Percentiles rank a stretch among this genome's conserved stretches.
Evolutionary conservation across 2,113 vertebrate genomes (phyloP).

Genomic region (Thamnaconus septentrionalis): DNA sequence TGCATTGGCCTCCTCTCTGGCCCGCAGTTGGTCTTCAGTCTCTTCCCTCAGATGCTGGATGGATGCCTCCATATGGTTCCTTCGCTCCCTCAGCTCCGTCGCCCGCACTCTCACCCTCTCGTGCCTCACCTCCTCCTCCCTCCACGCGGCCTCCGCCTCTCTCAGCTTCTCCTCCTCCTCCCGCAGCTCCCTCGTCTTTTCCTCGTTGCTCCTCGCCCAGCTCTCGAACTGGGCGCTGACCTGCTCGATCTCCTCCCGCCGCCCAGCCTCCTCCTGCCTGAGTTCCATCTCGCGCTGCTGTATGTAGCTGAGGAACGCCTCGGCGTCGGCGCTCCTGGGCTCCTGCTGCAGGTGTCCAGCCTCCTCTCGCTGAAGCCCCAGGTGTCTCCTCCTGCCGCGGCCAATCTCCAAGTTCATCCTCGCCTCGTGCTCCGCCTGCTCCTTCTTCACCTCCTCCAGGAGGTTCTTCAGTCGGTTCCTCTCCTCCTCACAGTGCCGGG

Average conservation of each 20-base stretch:
- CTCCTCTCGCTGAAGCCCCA: conserved; percentile 54
- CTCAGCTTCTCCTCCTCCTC: conserved; percentile 42
- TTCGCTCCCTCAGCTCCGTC: conserved; percentile 19
- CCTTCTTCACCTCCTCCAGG: conserved; percentile 33
- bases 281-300: conserved; percentile 13
- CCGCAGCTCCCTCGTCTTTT: conserved; percentile 52
- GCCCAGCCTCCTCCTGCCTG: conserved; percentile 13
- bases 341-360: conserved; percentile 24
- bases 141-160: conserved; percentile 43
- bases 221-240: conserved; percentile 8
- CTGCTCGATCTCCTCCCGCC: conserved; percentile 18
- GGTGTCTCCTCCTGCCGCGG: conserved; percentile 20
- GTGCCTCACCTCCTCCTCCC: conserved; percentile 19
- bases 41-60: conserved; percentile 33
- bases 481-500: conserved; percentile 40
- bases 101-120: conserved; percentile 20
- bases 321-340: conserved; percentile 13
- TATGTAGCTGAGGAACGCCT: conserved; percentile 28
- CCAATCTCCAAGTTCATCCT: conserved; percentile 33
- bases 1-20: conserved; percentile 45
- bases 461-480: conserved; percentile 12
- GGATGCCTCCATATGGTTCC: conserved; percentile 29
- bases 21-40: conserved; percentile 32
- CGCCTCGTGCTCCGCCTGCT: conserved; percentile 41
- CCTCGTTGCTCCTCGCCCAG: conserved; percentile 10